phyloP scores from a whole-genome alignment of 2,113 vertebrate species.

The Hemicordylus capensis region DNA sequence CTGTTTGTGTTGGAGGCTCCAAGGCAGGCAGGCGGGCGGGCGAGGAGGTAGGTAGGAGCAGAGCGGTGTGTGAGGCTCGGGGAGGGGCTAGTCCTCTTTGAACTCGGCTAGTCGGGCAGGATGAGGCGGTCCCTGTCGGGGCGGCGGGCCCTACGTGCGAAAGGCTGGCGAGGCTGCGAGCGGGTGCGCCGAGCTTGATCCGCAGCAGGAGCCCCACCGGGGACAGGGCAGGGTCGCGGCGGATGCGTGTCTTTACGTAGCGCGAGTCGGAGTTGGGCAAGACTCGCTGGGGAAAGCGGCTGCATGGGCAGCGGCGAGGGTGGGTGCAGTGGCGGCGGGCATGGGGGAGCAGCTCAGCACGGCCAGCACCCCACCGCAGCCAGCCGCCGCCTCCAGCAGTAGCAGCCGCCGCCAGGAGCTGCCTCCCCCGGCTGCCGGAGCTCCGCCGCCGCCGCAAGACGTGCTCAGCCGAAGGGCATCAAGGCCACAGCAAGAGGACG shows the following conservation, averaged over 20 bases:
- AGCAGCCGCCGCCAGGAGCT: constrained; percentile 50
- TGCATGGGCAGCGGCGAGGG: constrained; percentile 72
- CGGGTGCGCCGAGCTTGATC: neutral
- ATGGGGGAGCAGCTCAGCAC: constrained; percentile 88
- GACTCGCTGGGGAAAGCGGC: constrained; percentile 14
- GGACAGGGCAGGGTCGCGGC: neutral
- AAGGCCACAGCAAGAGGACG: constrained; percentile 40
- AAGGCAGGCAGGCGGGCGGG: neutral
- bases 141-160: constrained; percentile 12
- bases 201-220: neutral
- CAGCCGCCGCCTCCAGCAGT: neutral
- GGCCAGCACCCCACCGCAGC: constrained; percentile 35
- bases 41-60: neutral
- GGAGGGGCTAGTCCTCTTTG: constrained; percentile 13
- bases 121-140: neutral
- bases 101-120: neutral
- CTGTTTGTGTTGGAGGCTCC: no score
- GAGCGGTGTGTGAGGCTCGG: fast-evolving
- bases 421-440: constrained; percentile 13
- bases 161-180: neutral
- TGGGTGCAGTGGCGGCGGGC: constrained; percentile 69
- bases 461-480: constrained; percentile 52
- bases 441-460: constrained; percentile 7
- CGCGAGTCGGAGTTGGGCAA: neutral
- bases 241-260: neutral